These are phyloP conservation scores for Nomia melanderi DNA, from an alignment of 1,140 invertebrate genomes.

Conservation along the genomic window DNA sequence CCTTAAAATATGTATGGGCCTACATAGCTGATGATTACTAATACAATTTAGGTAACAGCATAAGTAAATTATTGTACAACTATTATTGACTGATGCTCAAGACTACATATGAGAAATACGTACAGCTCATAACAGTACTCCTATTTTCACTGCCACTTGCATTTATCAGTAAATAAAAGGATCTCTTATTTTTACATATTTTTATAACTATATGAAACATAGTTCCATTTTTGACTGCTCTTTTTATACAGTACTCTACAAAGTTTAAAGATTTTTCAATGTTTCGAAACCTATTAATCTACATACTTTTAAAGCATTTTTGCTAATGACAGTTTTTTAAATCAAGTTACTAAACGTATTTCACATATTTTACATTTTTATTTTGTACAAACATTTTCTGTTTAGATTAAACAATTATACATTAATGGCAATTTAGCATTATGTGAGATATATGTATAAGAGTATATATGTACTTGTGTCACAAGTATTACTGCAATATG, in stretches of 20 bases:
- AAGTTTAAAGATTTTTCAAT: constrained; percentile 11
- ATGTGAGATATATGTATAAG: background rate
- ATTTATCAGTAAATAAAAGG: constrained; percentile 53
- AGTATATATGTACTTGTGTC: background rate
- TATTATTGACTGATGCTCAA: constrained; percentile 44
- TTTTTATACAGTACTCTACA: constrained; percentile 24
- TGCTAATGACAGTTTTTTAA: constrained; percentile 10
- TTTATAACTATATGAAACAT: constrained; percentile 4
- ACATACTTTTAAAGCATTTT: constrained; percentile 7
- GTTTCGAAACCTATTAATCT: background rate
- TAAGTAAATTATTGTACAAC: constrained; percentile 6
- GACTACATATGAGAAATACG: constrained; percentile 1
- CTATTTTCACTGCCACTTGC: constrained; percentile 54
- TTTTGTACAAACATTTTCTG: background rate
- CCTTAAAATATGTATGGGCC: background rate
- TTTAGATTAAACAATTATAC: constrained; percentile 20
- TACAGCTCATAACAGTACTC: constrained; percentile 11
- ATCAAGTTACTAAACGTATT: constrained; percentile 19
- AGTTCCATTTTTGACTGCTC: constrained; percentile 20
- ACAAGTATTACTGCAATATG: constrained; percentile 39
- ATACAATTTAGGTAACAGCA: background rate
- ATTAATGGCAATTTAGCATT: constrained; percentile 2
- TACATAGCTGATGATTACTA: background rate
- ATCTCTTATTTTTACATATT: constrained; percentile 26
- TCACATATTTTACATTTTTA: constrained; percentile 21